Conservation (phyloP, 2,113 vertebrate species). For the Hippocampus barbouri region DNA sequence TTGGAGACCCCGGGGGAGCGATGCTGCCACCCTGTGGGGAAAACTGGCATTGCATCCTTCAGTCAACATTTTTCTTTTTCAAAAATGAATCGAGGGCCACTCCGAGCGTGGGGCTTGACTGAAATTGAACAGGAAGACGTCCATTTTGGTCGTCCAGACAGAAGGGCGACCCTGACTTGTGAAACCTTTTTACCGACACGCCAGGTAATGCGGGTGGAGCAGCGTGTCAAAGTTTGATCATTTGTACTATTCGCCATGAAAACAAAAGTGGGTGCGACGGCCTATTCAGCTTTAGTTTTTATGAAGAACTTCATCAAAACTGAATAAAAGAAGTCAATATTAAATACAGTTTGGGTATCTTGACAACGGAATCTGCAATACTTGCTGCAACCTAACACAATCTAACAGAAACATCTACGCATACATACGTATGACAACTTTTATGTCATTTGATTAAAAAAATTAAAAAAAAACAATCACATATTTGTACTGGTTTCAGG, state of each 20-base stretch:
- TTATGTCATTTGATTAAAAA: conserved; percentile 12
- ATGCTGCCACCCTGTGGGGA: no score
- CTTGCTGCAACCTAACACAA: conserved; percentile 30
- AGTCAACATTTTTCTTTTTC: no score
- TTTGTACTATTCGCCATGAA: neutral
- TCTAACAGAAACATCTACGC: conserved; percentile 53
- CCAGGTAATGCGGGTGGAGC: neutral
- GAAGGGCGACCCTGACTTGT: neutral
- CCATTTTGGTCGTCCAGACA: neutral
- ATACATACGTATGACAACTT: conserved; percentile 28
- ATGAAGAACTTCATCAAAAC: conserved; percentile 48
- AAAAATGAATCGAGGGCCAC: no score
- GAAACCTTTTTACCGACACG: neutral
- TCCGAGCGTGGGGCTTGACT: no score
- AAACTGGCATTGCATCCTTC: no score
- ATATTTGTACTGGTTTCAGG: neutral
- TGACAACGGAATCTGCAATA: conserved; percentile 59
- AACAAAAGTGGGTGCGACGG: neutral
- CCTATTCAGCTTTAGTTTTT: conserved; percentile 27
- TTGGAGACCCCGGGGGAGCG: no score
- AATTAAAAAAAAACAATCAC: neutral
- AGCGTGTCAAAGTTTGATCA: neutral
- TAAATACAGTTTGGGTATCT: conserved; percentile 55
- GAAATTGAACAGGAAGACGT: no score
- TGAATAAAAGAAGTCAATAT: conserved; percentile 46